Conservation (phyloP, 2,888 invertebrate species). For the Reticulitermes lucifugus region DNA sequence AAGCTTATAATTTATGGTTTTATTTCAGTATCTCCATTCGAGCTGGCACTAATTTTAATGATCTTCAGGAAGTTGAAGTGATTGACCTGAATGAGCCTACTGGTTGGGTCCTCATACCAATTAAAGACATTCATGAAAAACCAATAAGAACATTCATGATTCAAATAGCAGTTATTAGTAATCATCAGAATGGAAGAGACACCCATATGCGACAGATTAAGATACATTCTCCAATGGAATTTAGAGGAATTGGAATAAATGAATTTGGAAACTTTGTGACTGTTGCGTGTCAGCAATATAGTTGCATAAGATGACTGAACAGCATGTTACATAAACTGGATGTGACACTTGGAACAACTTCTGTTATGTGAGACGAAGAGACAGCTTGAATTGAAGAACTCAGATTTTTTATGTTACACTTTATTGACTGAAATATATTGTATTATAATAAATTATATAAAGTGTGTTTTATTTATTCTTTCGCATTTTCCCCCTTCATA, state of each 20-base stretch:
- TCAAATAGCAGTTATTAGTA: conserved; percentile 95
- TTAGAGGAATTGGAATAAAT: conserved; percentile 75
- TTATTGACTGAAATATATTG: too few species aligned
- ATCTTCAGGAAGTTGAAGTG: conserved; percentile 95
- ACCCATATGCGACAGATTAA: conserved; percentile 98
- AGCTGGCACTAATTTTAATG: conserved; percentile 96
- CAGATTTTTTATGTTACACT: too few species aligned
- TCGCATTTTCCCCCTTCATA: too few species aligned
- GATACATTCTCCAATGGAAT: conserved; percentile 86
- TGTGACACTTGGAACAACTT: not conserved
- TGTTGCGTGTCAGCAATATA: conserved; percentile 83
- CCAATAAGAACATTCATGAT: conserved; percentile 96
- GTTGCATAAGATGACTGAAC: conserved; percentile 77
- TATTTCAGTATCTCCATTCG: conserved; percentile 82
- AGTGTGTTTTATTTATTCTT: too few species aligned
- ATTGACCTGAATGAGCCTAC: conserved; percentile 94
- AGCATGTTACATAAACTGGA: not conserved
- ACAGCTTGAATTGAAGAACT: too few species aligned
- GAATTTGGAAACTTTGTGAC: conserved; percentile 82
- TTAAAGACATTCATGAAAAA: conserved; percentile 87
- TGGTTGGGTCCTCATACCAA: conserved; percentile 96
- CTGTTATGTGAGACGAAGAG: not conserved
- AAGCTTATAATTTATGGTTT: not conserved
- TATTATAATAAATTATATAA: too few species aligned
- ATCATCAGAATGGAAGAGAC: conserved; percentile 99